These are phyloP conservation scores for Perca fluviatilis DNA, from an alignment of 2,113 vertebrate genomes.

Conservation along the genomic window DNA sequence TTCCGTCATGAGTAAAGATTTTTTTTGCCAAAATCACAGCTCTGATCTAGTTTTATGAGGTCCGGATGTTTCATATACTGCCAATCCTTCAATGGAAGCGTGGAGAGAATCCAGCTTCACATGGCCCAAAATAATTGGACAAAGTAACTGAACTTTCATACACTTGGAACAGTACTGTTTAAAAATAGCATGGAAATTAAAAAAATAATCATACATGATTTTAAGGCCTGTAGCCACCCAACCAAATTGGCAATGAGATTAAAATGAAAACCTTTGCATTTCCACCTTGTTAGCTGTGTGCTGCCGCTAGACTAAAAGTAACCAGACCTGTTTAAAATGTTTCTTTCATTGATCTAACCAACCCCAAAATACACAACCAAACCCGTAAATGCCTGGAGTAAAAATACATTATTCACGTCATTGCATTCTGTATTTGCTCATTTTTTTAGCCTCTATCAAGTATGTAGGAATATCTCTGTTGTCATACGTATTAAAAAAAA, in stretches of 20 bases:
- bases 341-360: neutral
- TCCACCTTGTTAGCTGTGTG: constrained; percentile 2
- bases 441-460: constrained; percentile 10
- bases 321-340: neutral
- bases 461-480: constrained; percentile 26
- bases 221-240: neutral
- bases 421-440: constrained; percentile 15
- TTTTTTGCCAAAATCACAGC: neutral
- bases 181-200: neutral
- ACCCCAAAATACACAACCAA: neutral
- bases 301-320: neutral
- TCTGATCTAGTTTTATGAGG: neutral
- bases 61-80: neutral
- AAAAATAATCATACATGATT: neutral
- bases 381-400: neutral
- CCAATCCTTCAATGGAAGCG: neutral
- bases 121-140: neutral
- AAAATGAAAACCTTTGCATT: neutral
- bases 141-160: neutral
- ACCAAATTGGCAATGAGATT: neutral
- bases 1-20: neutral
- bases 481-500: constrained; percentile 43
- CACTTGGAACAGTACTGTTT: neutral
- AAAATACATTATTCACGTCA: constrained; percentile 54
- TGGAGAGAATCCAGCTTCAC: neutral